Evolutionary conservation across 2,113 vertebrate genomes (phyloP).

Genomic region (Cygnus buccinator): DNA sequence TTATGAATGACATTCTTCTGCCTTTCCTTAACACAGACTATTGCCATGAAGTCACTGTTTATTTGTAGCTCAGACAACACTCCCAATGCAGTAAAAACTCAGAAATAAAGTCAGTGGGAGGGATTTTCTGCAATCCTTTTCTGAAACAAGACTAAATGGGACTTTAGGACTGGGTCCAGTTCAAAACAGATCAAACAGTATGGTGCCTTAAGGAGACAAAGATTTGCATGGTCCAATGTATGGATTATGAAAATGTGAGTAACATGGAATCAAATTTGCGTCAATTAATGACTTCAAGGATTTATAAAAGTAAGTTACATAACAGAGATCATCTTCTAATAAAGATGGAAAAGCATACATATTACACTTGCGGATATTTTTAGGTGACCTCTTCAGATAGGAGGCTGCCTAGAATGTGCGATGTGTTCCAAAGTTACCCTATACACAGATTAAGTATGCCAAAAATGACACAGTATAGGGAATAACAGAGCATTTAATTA

Average conservation of each 20-base stretch:
- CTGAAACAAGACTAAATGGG: background rate
- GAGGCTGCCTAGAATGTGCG: background rate
- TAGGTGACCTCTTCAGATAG: background rate
- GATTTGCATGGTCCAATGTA: background rate
- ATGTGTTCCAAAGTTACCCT: background rate
- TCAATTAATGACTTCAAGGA: background rate
- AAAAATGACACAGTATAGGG: background rate
- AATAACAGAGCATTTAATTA: background rate
- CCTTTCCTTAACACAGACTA: background rate
- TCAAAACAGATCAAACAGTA: background rate
- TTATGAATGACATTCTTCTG: background rate
- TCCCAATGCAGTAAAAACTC: background rate
- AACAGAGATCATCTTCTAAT: background rate
- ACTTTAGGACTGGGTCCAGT: background rate
- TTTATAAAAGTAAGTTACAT: background rate
- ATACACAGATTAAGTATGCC: background rate
- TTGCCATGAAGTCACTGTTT: background rate
- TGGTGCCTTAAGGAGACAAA: background rate
- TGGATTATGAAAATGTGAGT: background rate
- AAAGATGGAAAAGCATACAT: background rate
- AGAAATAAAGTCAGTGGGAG: background rate
- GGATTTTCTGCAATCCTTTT: background rate
- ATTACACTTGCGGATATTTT: background rate
- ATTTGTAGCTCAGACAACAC: background rate
- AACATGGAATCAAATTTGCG: background rate